Base-by-base conservation (phyloP, 2,888 invertebrate species). In the Noctua pronuba region DNA sequence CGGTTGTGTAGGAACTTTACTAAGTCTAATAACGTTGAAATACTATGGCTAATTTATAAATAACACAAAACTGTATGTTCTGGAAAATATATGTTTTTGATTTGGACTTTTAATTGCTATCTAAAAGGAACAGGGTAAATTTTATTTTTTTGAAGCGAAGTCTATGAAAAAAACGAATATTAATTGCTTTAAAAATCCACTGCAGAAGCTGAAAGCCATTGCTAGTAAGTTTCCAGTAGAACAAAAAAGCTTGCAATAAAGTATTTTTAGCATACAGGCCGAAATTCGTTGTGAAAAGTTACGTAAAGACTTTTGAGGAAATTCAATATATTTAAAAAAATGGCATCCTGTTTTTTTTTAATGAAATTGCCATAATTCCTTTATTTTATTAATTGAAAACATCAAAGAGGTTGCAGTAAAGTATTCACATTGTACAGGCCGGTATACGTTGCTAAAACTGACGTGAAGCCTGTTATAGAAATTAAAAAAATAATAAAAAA, bases 1-100 rank as follows among this genome's bases (percentile, higher is more conserved):
- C 84, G 10, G 55, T 79, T 68, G 79, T 84, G 11, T 84, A 75
- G 13, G 10, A 72, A 38, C 18, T 66, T 49, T 5, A 21, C 4
- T 11, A 62, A 58, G 4, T n/a, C 13, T 31, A 49, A 28, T 18
- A 46, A 55, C 31, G 8, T 38, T 65, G 2, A 21, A 65, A 18
- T 35, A 49, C 11, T 38, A 4, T 55, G 10, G 13, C 35, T 52
- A 44, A 10, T 66, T 58, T 49, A 41, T 49, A 55, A 18, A 41
- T 21, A 65, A 11, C 2, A 4, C 11, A 70, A 66, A 83, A 65
- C 13, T 73, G 46, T 69, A 66, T 69, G 31, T 73, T 77, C 11
- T 31, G n/a, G 11, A 60, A 70, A 74, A 80, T 8, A 38, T 31
- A 67, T 55, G 44, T 62, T 77, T 55, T 77, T 55, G 1, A 49